These are phyloP conservation scores for Mesorhabditis sp. DNA, from an alignment of 2,888 invertebrate species.

Conservation along the genomic window DNA sequence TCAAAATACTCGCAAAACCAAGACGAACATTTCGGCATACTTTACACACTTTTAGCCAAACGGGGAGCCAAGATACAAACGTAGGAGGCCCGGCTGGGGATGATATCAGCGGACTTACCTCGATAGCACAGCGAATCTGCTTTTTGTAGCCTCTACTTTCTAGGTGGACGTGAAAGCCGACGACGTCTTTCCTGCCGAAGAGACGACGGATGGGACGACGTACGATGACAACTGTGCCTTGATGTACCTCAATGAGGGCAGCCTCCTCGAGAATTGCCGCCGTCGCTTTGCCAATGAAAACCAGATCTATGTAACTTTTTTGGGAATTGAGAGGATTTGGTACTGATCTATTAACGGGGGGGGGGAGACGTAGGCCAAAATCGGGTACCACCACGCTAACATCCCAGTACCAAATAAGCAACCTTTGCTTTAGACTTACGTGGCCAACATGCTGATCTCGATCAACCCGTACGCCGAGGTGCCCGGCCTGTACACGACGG, in stretches of 20 bases:
- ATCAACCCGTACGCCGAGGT: slow-evolving; percentile 95
- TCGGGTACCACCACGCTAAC: too few species aligned
- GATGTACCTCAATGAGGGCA: slow-evolving; percentile 96
- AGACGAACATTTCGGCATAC: too few species aligned
- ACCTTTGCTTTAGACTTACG: slow-evolving; percentile 77
- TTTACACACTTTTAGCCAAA: too few species aligned
- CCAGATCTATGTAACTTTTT: slow-evolving; percentile 81
- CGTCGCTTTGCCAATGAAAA: slow-evolving; percentile 82
- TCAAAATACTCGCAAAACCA: too few species aligned
- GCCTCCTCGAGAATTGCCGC: slow-evolving; percentile 84
- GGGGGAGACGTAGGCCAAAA: too few species aligned
- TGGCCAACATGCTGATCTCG: slow-evolving; percentile 93
- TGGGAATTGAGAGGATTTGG: too few species aligned
- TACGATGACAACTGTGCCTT: slow-evolving; percentile 96
- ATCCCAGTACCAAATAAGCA: too few species aligned
- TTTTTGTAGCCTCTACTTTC: slow-evolving; percentile 13
- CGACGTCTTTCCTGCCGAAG: slow-evolving; percentile 85
- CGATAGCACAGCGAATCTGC: too few species aligned
- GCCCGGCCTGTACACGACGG: slow-evolving; percentile 77
- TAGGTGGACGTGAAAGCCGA: slow-evolving; percentile 76
- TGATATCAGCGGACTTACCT: too few species aligned
- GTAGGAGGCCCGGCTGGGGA: too few species aligned
- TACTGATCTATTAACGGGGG: too few species aligned
- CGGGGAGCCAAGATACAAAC: too few species aligned
- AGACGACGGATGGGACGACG: slow-evolving; percentile 74